Evolutionary conservation across 2,113 vertebrate species (phyloP), one percentile per base, ranked within the genome.

Genomic region (Aix galericulata): DNA sequence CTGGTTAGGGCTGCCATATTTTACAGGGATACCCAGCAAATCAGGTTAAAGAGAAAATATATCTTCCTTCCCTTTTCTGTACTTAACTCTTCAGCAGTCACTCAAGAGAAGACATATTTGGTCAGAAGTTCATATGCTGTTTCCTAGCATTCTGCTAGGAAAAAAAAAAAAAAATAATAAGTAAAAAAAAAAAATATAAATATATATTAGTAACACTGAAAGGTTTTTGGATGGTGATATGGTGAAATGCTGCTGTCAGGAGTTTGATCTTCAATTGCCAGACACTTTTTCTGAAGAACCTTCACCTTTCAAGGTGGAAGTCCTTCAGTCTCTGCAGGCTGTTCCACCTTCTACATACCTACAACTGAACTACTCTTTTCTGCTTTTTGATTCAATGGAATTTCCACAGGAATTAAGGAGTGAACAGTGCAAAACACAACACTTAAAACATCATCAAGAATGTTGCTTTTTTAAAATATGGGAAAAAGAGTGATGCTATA

Each of bases 271-370:
- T 75, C 55, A 14, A n/a, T 40, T 23, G 22, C 55, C 46, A 60
- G n/a, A 44, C 2, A 22, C 27, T 11, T 60, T 71, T 75, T 38
- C 26, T 44, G 5, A 20, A 82, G 40, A 46, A 82, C 17, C 32
- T 86, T 89, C 4, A 2, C 34, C 15, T 82, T 77, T 73, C 38
- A 56, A 62, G 27, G 32, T 7, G 7, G 34, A 91, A 62, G 34
- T 14, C 36, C 17, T 48, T 31, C 1, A 0, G 2, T n/a, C 11
- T 76, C 20, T 62, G 16, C 21, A 52, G 15, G 7, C 20, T 67
- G 3, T 66, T 32, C 67, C 5, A 68, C 26, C 8, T 8, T 31
- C 23, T 67, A 6, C 17, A 58, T 2, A 50, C 14, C 8, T 72
- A 22, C 3, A 48, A 22, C 59, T 38, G 29, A 2, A 1, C 32